phyloP scores from a whole-genome alignment of 2,113 vertebrate genomes.

The Strix uralensis region DNA sequence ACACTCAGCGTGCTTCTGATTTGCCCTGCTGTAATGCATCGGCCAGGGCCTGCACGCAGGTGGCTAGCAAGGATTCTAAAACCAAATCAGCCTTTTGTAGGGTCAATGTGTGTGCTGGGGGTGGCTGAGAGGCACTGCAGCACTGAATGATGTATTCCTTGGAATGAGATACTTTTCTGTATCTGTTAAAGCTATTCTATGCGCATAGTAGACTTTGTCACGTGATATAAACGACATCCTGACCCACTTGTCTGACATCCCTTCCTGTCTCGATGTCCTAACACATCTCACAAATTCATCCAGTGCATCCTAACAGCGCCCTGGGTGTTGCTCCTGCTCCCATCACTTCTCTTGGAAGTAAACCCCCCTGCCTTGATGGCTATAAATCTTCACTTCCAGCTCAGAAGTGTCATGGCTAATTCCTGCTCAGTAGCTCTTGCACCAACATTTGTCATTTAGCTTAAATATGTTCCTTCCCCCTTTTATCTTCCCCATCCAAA shows the following conservation, averaged over 20 bases:
- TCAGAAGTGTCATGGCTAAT: background rate
- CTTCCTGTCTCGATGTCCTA: background rate
- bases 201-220: background rate
- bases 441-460: background rate
- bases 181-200: accelerated
- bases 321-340: background rate
- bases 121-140: background rate
- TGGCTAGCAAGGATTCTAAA: background rate
- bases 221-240: background rate
- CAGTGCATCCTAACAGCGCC: background rate
- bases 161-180: background rate
- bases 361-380: background rate
- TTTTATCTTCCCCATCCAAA: background rate
- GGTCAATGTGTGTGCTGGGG: accelerated
- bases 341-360: background rate
- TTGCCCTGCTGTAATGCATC: accelerated
- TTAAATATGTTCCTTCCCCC: background rate
- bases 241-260: background rate
- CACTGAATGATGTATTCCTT: accelerated
- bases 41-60: accelerated
- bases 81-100: background rate
- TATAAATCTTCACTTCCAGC: background rate
- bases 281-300: background rate
- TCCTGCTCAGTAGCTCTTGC: background rate
- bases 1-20: accelerated